Base-by-base conservation (phyloP, 1,140 invertebrate species). In the Leptopilina boulardi region DNA sequence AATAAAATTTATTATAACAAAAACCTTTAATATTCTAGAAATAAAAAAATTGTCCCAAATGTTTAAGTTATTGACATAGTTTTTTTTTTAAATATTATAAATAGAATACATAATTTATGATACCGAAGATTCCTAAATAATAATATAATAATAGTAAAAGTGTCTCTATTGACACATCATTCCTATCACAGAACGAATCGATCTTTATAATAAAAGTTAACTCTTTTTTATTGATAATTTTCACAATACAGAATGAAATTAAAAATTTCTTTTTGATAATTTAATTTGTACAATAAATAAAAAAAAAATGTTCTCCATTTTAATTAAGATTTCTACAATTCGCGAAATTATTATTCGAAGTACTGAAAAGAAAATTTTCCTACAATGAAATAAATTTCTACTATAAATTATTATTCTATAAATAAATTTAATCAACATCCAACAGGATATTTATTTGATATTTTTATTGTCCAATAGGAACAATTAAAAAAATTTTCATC, bases 111-210 rank as follows among this genome's bases (percentile, higher is more conserved):
- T n/a, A n/a, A n/a, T 51, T 51, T 51, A 51, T 51, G 6, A 3
- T 51, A 51, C n/a, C n/a, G 47, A 51, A 51, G 47, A 51, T 51
- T 51, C n/a, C 3, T 51, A 51, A 51, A 38, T n/a, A 51, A 51
- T 51, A 51, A 8, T 30, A 30, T 34, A 66, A 13, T 30, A 30
- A 30, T 30, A 59, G n/a, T n/a, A 59, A 66, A 66, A 26, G 26
- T 34, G 59, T 66, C 26, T 30, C 15, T 34, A 66, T 66, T 8
- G 59, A 66, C 59, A 66, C 59, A 66, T 66, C 59, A 66, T 66
- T 23, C 21, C 59, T 66, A 66, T 66, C 59, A 66, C 59, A 66
- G 23, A 66, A 66, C 23, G 21, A 30, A 66, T 51, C 15, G n/a
- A 51, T 51, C 59, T 30, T 66, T 23, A 26, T n/a, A 26, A 66